Percentiles rank a stretch among this genome's conserved stretches.
These are phyloP conservation scores for Coryphaenoides rupestris DNA, from an alignment of 2,113 vertebrate species.

Conservation along the genomic window DNA sequence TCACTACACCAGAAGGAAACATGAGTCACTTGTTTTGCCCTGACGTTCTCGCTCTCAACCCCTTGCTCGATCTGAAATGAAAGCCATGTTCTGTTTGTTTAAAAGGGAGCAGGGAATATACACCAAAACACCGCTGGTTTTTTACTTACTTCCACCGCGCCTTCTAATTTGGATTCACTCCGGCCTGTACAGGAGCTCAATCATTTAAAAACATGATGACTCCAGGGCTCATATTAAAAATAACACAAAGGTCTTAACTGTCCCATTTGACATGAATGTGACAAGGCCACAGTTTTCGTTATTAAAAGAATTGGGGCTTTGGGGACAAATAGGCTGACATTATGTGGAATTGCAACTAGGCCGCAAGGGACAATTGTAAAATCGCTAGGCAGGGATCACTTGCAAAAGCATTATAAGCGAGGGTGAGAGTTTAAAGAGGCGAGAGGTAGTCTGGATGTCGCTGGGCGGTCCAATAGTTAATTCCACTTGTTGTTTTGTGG, in stretches of 20 bases:
- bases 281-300: too few species aligned
- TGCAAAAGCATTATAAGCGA: background rate
- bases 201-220: too few species aligned
- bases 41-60: slow-evolving; percentile 30
- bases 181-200: slow-evolving; percentile 29
- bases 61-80: slow-evolving; percentile 7
- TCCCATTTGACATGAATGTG: too few species aligned
- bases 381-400: background rate
- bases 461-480: slow-evolving; percentile 30
- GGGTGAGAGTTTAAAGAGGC: background rate
- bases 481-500: slow-evolving; percentile 38
- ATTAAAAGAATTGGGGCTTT: too few species aligned
- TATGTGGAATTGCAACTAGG: too few species aligned
- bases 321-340: too few species aligned
- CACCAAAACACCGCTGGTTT: slow-evolving; percentile 20
- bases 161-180: slow-evolving; percentile 18
- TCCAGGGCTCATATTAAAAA: too few species aligned
- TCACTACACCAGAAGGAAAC: slow-evolving; percentile 15
- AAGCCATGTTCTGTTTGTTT: slow-evolving; percentile 4
- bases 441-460: slow-evolving; percentile 13
- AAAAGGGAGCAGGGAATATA: slow-evolving; percentile 31
- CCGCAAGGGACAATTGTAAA: background rate
- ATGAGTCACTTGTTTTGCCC: slow-evolving; percentile 24
- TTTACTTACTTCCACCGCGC: background rate
- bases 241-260: too few species aligned